These are phyloP conservation scores for Hypocryptadius cinnamomeus DNA, from an alignment of 2,113 vertebrate genomes.

Conservation along the genomic window DNA sequence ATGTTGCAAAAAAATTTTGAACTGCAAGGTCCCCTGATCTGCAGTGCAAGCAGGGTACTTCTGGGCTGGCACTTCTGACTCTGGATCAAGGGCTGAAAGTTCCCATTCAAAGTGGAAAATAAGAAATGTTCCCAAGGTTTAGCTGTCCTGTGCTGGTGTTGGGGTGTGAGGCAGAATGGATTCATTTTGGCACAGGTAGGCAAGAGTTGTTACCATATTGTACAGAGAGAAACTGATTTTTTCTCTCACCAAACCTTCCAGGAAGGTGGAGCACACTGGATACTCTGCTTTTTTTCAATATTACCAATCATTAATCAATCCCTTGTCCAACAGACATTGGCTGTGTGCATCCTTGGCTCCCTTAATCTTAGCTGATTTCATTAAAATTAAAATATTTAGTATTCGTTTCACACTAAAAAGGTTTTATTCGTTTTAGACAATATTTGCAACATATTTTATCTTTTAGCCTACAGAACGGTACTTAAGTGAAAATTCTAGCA, in stretches of 20 bases:
- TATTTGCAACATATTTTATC: neutral
- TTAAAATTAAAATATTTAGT: neutral
- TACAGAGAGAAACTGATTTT: neutral
- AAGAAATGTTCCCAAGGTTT: neutral
- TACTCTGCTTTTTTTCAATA: neutral
- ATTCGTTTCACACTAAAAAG: neutral
- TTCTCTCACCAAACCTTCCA: neutral
- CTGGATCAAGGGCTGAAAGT: neutral
- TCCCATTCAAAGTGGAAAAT: neutral
- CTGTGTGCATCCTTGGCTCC: neutral
- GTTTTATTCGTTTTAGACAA: neutral
- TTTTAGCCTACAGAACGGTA: neutral
- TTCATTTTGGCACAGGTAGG: neutral
- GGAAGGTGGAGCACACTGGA: neutral
- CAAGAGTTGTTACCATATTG: fast-evolving
- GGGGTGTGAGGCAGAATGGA: neutral
- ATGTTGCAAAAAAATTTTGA: neutral
- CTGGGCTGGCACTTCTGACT: neutral
- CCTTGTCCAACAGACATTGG: neutral
- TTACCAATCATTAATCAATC: neutral
- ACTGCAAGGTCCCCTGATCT: neutral
- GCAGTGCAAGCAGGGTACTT: no score
- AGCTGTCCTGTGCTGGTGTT: neutral
- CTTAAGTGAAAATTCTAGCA: neutral
- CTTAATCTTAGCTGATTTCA: neutral